Percentiles rank a stretch among this genome's conserved stretches.
phyloP scores from a whole-genome alignment of 2,113 vertebrate genomes.

The Terrapene triunguis region DNA sequence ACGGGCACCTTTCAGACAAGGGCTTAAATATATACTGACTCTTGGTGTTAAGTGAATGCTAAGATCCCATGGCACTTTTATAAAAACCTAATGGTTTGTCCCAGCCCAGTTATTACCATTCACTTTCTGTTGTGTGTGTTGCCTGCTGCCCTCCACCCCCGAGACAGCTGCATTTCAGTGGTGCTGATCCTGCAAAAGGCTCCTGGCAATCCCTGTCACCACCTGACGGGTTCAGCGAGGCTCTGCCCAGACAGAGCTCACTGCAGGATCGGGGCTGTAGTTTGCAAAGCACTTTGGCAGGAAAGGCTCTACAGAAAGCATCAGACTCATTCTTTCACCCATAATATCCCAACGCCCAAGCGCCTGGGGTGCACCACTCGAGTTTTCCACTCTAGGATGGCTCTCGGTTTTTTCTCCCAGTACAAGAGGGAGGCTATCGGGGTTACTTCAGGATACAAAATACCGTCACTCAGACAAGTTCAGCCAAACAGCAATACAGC shows the following conservation, averaged over 20 bases:
- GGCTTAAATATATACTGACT: not conserved
- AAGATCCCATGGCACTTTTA: not conserved
- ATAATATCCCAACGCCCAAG: not conserved
- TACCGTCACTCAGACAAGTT: not conserved
- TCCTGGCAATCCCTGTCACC: not conserved
- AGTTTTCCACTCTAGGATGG: not conserved
- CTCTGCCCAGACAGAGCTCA: not conserved
- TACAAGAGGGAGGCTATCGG: not conserved
- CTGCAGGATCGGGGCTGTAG: not conserved
- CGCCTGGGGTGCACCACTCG: not conserved
- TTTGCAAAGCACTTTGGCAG: not conserved
- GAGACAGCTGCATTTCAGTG: not conserved
- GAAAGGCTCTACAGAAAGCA: not conserved
- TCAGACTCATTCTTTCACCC: not conserved
- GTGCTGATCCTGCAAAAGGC: not conserved
- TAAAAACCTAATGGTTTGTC: not conserved
- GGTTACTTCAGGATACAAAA: not conserved
- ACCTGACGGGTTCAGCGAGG: not conserved
- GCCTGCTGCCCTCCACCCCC: not conserved
- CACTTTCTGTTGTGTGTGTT: not conserved
- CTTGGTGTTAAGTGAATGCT: not conserved
- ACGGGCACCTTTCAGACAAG: not conserved
- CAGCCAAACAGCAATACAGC: fast-evolving
- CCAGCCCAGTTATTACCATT: not conserved
- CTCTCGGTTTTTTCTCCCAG: not conserved